A percentile compares a stretch with the other conserved stretches of the same genome.
Evolutionary conservation across 2,797 vertebrate genomes (phyloP).

Genomic region (Mormyrus hasselquistii): DNA sequence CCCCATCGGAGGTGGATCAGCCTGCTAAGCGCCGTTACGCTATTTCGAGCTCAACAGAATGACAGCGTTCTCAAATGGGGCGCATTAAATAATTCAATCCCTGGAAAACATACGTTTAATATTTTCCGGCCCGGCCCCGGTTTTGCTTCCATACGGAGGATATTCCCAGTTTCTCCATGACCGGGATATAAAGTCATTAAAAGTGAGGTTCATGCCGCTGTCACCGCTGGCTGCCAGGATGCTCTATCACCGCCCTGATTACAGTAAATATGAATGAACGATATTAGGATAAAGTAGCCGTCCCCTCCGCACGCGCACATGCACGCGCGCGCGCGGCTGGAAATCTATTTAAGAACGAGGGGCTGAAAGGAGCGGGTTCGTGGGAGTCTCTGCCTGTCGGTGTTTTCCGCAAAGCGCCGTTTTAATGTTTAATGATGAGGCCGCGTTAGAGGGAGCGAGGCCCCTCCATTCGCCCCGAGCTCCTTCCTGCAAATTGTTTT

Average conservation of each 20-base stretch:
- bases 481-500: background rate
- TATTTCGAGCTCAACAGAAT: background rate
- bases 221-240: background rate
- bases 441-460: background rate
- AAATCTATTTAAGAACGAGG: background rate
- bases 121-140: background rate
- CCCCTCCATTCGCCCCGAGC: background rate
- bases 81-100: conserved; percentile 17
- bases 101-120: conserved; percentile 19
- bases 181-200: background rate
- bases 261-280: background rate
- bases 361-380: background rate
- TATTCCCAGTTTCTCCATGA: background rate
- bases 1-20: background rate
- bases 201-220: background rate
- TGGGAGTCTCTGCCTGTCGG: background rate
- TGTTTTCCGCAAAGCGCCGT: background rate
- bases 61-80: background rate
- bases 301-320: background rate
- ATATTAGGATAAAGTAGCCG: background rate
- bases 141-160: background rate
- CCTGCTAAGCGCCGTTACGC: background rate
- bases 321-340: background rate
- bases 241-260: background rate
- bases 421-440: conserved; percentile 19